Evolutionary conservation across 2,888 invertebrate genomes (phyloP).

Genomic region (Sphaerophoria rueppellii): DNA sequence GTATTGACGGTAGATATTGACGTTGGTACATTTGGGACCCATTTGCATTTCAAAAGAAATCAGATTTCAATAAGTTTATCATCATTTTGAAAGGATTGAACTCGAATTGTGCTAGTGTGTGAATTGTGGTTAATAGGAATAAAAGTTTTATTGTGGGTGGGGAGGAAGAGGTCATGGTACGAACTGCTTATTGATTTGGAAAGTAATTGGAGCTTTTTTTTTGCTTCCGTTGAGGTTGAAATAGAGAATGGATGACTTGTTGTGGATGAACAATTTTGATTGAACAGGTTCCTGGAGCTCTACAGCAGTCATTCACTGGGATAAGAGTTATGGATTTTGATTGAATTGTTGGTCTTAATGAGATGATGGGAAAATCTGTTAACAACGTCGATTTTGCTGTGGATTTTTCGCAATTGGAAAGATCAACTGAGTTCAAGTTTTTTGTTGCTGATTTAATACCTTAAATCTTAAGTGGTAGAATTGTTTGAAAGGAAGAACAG

Average conservation of each 20-base stretch:
- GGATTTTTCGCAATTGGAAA: background rate
- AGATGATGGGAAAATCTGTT: too few relatives aligned
- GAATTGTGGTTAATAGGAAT: background rate
- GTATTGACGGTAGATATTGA: background rate
- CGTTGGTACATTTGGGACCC: background rate
- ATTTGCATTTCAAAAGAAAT: constrained; percentile 43
- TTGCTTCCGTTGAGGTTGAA: background rate
- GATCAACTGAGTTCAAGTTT: too few relatives aligned
- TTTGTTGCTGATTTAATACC: too few relatives aligned
- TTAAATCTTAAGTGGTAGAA: too few relatives aligned
- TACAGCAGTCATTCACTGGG: constrained; percentile 5
- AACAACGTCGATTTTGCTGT: background rate
- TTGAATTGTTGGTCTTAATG: background rate
- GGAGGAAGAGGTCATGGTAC: constrained; percentile 27
- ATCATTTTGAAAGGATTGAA: constrained; percentile 28
- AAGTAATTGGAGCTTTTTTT: constrained; percentile 1
- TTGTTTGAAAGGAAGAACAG: too few relatives aligned
- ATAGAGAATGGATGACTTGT: background rate
- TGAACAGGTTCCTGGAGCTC: background rate
- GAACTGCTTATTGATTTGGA: too few relatives aligned
- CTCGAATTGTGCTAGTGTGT: background rate
- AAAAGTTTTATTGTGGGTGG: background rate
- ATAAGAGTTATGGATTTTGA: background rate
- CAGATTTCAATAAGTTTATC: constrained; percentile 49
- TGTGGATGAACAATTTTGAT: constrained; percentile 12